Evolutionary conservation across 1,140 invertebrate species (phyloP).

Genomic region (Littorina saxatilis): DNA sequence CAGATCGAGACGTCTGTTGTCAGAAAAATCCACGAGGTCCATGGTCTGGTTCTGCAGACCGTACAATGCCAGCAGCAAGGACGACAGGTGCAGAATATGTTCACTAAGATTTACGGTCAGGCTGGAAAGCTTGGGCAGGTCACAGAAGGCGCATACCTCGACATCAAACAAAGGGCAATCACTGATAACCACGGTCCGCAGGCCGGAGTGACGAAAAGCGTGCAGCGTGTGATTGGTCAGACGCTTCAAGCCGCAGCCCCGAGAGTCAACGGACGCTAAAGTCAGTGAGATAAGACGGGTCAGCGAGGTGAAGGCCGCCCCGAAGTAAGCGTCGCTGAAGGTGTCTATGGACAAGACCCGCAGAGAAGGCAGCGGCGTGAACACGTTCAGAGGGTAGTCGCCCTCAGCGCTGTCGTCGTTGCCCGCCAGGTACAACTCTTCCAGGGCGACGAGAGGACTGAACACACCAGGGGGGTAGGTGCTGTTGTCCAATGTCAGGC

Average conservation of each 20-base stretch:
- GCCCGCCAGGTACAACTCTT: not conserved
- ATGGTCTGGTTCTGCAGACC: conserved; percentile 1
- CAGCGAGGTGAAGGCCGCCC: not conserved
- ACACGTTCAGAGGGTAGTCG: not conserved
- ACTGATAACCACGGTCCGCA: not conserved
- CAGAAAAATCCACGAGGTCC: not conserved
- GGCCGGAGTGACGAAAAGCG: not conserved
- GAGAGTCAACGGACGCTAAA: not conserved
- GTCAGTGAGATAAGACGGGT: not conserved
- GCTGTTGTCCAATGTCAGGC: not conserved
- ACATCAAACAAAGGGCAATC: not conserved
- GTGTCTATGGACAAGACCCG: not conserved
- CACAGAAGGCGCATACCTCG: not conserved
- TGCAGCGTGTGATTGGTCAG: not conserved
- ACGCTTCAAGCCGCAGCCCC: not conserved
- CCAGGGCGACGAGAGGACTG: not conserved
- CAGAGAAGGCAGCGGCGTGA: not conserved
- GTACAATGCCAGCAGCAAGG: not conserved
- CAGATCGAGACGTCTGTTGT: no score
- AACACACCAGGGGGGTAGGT: not conserved
- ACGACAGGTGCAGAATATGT: not conserved
- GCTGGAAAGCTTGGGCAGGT: not conserved
- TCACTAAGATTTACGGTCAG: not conserved
- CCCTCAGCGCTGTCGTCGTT: not conserved
- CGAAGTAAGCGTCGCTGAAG: not conserved